These are phyloP conservation scores for Notodonta ziczac DNA, from an alignment of 2,888 invertebrate species.

Conservation along the genomic window DNA sequence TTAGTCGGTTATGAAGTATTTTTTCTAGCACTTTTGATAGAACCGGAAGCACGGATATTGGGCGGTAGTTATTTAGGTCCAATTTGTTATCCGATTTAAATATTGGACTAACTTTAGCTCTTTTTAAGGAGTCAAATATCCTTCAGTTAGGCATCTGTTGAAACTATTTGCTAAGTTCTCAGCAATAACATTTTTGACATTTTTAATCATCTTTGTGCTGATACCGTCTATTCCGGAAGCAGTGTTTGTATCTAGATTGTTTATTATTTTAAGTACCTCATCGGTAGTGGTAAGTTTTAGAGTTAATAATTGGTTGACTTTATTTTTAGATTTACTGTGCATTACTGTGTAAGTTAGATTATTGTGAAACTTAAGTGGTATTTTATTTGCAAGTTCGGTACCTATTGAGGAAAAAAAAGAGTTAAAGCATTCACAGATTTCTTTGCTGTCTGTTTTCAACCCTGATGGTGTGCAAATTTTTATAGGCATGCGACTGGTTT, in stretches of 20 bases:
- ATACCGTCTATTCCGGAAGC: constrained; percentile 4
- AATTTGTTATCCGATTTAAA: constrained; percentile 10
- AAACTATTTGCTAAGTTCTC: neutral
- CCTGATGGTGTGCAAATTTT: too few relatives aligned
- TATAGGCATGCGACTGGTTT: too few relatives aligned
- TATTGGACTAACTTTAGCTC: constrained; percentile 10
- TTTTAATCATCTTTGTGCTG: constrained; percentile 3
- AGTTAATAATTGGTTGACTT: neutral
- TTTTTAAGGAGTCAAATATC: constrained; percentile 10
- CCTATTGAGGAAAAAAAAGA: constrained; percentile 7
- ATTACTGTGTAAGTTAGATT: neutral
- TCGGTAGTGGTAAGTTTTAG: neutral
- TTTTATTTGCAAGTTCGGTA: neutral
- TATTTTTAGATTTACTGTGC: too few relatives aligned
- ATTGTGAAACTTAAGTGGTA: neutral
- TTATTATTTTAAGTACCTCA: constrained; percentile 6
- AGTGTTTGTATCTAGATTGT: constrained; percentile 1
- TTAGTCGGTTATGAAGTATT: neutral
- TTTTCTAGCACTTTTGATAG: neutral
- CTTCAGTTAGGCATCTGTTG: constrained; percentile 4
- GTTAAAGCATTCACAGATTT: constrained; percentile 9
- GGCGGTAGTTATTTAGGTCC: constrained; percentile 10
- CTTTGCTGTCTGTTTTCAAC: too few relatives aligned
- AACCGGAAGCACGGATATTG: constrained; percentile 5
- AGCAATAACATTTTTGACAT: neutral